Base-by-base conservation (phyloP, 2,113 vertebrate species). In the Gracilinanus agilis region DNA sequence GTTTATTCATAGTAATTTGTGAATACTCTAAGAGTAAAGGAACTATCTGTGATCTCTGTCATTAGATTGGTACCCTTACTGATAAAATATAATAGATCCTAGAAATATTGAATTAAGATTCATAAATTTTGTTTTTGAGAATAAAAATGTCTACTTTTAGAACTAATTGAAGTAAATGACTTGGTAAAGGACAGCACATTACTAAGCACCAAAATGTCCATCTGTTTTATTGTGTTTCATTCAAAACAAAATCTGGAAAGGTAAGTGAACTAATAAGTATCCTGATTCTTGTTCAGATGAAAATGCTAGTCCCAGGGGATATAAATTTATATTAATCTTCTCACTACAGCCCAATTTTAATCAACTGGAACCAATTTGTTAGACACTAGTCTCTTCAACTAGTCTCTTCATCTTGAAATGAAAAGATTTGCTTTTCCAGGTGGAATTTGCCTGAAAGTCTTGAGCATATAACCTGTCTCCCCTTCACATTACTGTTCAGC, bases 361-460 rank as follows among this genome's bases (percentile, higher is more conserved):
- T 91, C 88, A 97, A 67, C 88, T 94, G 92, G 92, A 58, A 90
- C 9, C 90, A 54, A 91, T 96, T 96, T 96, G 29, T 89, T 94
- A 95, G 19, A 55, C 54, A 93, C 44, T n/a, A 44, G 58, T 91
- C 58, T 94, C 27, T 89, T 95, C 40, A 21, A 44, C 53, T 90
- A n/a, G n/a, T n/a, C n/a, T n/a, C n/a, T n/a, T 3, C 49, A 49
- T 56, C 93, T 93, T 94, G 55, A 92, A 92, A 95, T 93, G 55
- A 95, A 54, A 75, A 2, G 9, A 58, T 93, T 54, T 54, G 29
- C 9, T 75, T n/a, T 4, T 44, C 40, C 55, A 27, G 1, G 8
- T 23, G 89, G 9, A 94, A 55, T 55, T 94, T 96, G 93, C 94
- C 2, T 21, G 91, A 92, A 95, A 93, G 55, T 94, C 54, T 92